Evolutionary conservation across 2,113 vertebrate species (phyloP).

Genomic region (Odontesthes bonariensis): DNA sequence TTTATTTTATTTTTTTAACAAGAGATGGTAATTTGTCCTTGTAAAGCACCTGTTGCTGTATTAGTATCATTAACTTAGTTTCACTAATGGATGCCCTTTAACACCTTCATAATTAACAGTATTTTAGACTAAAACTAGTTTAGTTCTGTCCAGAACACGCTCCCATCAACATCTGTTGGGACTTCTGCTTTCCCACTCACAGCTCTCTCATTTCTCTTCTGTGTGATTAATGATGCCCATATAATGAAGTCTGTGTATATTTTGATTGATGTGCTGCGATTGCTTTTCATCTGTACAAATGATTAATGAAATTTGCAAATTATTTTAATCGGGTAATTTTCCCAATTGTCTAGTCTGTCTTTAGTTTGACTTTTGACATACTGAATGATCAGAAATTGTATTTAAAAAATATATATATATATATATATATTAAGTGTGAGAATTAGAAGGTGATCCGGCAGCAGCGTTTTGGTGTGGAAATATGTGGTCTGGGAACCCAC

Average conservation of each 20-base stretch:
- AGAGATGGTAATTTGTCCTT: background rate
- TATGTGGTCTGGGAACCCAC: background rate
- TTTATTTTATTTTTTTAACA: slow-evolving; percentile 13
- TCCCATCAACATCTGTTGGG: background rate
- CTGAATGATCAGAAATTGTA: background rate
- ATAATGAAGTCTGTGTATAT: slow-evolving; percentile 15
- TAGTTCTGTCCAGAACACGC: background rate
- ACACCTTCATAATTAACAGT: background rate
- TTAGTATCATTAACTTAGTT: background rate
- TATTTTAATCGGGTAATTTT: background rate
- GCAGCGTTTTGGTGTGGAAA: background rate
- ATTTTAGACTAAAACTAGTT: background rate
- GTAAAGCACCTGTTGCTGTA: background rate
- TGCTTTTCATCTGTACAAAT: slow-evolving; percentile 4
- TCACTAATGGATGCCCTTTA: background rate
- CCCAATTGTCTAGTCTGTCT: background rate
- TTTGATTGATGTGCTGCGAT: slow-evolving; percentile 21
- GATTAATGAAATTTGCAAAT: background rate
- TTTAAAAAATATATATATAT: background rate
- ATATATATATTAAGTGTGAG: background rate
- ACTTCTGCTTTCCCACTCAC: slow-evolving; percentile 15
- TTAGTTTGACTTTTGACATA: slow-evolving; percentile 1
- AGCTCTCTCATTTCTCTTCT: slow-evolving; percentile 1
- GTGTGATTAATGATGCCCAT: background rate
- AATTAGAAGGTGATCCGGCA: background rate